Evolutionary conservation across 2,113 vertebrate species (phyloP), one percentile per base, ranked within the genome.

Genomic region (Amblyopsis rosae): DNA sequence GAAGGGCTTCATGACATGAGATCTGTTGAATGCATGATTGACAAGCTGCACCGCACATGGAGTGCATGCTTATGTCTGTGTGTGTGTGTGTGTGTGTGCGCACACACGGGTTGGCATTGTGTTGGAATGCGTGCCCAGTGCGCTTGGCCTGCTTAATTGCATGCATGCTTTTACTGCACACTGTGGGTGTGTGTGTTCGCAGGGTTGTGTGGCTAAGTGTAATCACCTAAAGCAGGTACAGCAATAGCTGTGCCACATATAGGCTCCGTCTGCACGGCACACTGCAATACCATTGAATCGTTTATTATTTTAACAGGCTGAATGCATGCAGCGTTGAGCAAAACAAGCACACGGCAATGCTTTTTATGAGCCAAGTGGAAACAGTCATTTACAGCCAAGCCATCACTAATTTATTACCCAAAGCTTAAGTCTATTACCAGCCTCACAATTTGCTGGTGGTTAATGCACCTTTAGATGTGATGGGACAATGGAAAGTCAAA

Each of bases 311-410:
- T 86, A 89, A 89, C 87, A 81, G 82, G 82, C 73, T 62, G 71
- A 71, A 81, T 82, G 73, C 83, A 87, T 73, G 87, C 85, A 78
- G 76, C 35, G 67, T 76, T 59, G 86, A 88, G 82, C 75, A 87
- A 91, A 92, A 90, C 90, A 91, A 90, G 86, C 84, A 74, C 86
- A 87, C 78, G 74, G 85, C 85, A 82, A 87, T 5, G 79, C 75
- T 64, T 90, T 92, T 90, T 91, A 91, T 72, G 80, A 87, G 84
- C 72, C 75, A 74, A 90, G 80, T 92, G 91, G 91, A 92, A 92
- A 92, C 78, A 85, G 75, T 87, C 69, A 79, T 84, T 91, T 89
- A 88, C 86, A 86, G 88, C 89, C 92, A 87, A 89, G 80, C 81
- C 75, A 69, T 73, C 73, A 82, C 79, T 87, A 84, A 89, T 91